These are phyloP conservation scores for Eunapius fragilis DNA, from an alignment of 37 sponge, comb jelly and placozoan species.

Conservation along the genomic window DNA sequence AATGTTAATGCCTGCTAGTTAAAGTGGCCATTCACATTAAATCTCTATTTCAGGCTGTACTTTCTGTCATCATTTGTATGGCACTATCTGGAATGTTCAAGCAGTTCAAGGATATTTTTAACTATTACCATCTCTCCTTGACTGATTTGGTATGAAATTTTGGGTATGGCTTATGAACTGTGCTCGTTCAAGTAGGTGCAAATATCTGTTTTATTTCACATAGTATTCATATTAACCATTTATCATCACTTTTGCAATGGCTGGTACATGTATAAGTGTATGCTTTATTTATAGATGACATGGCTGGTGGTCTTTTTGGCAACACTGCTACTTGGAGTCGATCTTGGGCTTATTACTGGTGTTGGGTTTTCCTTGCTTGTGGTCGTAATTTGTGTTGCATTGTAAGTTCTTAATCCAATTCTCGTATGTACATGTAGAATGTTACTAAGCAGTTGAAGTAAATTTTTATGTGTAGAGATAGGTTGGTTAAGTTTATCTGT, in stretches of 20 bases:
- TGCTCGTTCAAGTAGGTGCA: background rate
- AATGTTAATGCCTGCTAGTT: background rate
- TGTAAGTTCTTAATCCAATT: constrained; percentile 39
- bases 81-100: constrained; percentile 68
- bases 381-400: constrained; percentile 53
- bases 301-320: constrained; percentile 73
- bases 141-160: constrained; percentile 37
- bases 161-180: background rate
- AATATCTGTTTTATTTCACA: no score
- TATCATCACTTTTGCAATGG: no score
- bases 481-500: background rate
- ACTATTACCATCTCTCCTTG: constrained; percentile 55
- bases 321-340: constrained; percentile 67
- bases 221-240: no score
- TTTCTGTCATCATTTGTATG: constrained; percentile 77
- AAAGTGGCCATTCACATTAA: background rate
- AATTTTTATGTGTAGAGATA: background rate
- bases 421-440: background rate
- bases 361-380: constrained; percentile 49
- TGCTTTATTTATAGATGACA: constrained; percentile 29
- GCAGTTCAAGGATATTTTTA: constrained; percentile 72
- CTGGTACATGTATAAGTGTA: no score
- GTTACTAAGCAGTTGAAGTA: background rate
- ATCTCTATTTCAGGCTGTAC: constrained; percentile 54
- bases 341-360: constrained; percentile 68